These are phyloP conservation scores for Vidua chalybeata DNA, from an alignment of 2,113 vertebrate species.

Conservation along the genomic window DNA sequence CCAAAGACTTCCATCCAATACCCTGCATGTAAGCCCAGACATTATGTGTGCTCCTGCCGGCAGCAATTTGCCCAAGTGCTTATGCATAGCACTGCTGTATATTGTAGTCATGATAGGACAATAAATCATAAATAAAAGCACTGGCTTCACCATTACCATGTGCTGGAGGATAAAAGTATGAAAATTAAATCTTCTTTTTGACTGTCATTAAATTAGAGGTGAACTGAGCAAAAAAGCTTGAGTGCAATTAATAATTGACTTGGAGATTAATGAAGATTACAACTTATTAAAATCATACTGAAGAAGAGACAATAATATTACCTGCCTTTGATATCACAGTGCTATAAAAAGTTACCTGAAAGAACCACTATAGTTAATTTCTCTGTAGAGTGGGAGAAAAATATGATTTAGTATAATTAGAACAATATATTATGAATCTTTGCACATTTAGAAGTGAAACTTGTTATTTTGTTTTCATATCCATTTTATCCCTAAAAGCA, in stretches of 20 bases:
- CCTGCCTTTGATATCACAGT: conserved; percentile 9
- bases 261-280: conserved; percentile 23
- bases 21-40: not conserved
- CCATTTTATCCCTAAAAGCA: not conserved
- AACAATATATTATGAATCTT: not conserved
- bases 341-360: not conserved
- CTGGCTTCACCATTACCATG: not conserved
- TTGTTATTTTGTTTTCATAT: not conserved
- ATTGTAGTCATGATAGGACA: not conserved
- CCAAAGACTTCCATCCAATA: not conserved
- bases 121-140: conserved; percentile 43
- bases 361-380: not conserved
- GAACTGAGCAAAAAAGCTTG: not conserved
- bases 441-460: not conserved
- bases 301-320: conserved; percentile 23
- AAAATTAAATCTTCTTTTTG: not conserved
- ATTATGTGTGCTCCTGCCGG: not conserved
- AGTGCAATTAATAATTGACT: not conserved
- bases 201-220: not conserved
- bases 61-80: not conserved
- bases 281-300: conserved; percentile 27
- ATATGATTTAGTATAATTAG: not conserved
- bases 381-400: not conserved
- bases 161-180: not conserved
- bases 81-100: not conserved